Evolutionary conservation across 2,113 vertebrate species (phyloP).

Genomic region (Eonycteris spelaea): DNA sequence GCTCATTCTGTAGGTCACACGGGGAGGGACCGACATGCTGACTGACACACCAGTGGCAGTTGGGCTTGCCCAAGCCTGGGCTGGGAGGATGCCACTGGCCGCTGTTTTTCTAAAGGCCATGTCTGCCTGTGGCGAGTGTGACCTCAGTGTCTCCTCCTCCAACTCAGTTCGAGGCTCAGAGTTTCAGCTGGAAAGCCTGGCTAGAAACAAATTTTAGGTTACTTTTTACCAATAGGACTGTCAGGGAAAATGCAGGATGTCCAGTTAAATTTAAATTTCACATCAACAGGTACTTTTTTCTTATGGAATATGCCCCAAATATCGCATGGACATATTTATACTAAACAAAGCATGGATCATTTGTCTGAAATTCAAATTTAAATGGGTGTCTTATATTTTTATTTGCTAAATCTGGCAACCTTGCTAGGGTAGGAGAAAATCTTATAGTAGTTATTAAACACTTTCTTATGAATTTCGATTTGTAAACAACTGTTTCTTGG

Average conservation of each 20-base stretch:
- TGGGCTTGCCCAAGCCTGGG: not conserved
- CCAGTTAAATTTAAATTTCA: not conserved
- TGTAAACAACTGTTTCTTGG: not conserved
- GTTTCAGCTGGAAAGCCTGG: too few relatives aligned
- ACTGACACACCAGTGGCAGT: not conserved
- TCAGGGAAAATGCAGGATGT: not conserved
- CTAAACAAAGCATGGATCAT: not conserved
- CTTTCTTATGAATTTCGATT: not conserved
- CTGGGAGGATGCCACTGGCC: fast-evolving
- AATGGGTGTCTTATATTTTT: not conserved
- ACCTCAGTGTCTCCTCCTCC: not conserved
- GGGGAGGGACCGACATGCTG: not conserved
- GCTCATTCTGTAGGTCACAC: not conserved
- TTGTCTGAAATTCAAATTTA: slow-evolving; percentile 2
- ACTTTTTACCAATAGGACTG: not conserved
- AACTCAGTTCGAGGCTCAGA: not conserved
- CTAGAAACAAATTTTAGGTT: not conserved
- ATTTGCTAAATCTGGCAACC: not conserved
- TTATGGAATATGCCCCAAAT: not conserved
- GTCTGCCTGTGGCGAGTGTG: slow-evolving; percentile 30
- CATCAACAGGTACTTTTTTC: not conserved
- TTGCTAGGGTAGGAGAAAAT: not conserved
- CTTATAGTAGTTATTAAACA: not conserved
- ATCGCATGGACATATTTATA: not conserved
- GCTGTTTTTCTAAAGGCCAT: not conserved